Evolutionary conservation across 2,888 invertebrate species (phyloP).

Genomic region (Tinea trinotella): DNA sequence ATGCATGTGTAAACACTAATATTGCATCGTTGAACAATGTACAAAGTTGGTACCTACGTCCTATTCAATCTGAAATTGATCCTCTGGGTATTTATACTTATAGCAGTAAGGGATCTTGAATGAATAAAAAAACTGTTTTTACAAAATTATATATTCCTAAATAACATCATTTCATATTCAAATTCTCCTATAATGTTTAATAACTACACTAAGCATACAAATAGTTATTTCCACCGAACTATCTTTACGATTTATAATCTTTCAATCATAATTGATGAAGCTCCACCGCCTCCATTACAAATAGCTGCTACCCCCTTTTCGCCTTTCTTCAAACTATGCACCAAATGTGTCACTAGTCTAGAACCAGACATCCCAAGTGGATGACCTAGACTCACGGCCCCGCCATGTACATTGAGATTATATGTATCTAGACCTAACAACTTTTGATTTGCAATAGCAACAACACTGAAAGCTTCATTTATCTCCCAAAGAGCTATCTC

Average conservation of each 20-base stretch:
- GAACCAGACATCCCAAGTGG: conserved; percentile 99
- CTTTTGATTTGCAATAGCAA: conserved; percentile 93
- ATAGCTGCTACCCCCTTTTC: conserved; percentile 96
- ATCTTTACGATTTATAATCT: conserved; percentile 96
- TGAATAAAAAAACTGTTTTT: too few relatives aligned
- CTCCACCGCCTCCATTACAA: conserved; percentile 99
- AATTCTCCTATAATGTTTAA: too few relatives aligned
- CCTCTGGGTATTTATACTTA: too few relatives aligned
- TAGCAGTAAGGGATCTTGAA: too few relatives aligned
- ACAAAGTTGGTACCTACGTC: too few relatives aligned
- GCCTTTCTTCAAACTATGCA: conserved; percentile 91
- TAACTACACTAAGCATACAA: neutral
- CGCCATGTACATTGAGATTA: conserved; percentile 96
- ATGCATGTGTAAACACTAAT: too few relatives aligned
- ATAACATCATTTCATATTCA: too few relatives aligned
- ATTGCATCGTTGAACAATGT: too few relatives aligned
- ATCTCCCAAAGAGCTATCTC: conserved; percentile 97
- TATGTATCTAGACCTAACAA: conserved; percentile 87
- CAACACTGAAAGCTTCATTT: conserved; percentile 98
- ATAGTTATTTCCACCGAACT: neutral
- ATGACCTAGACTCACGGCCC: conserved; percentile 98
- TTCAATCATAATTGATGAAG: conserved; percentile 95
- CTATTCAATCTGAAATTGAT: too few relatives aligned
- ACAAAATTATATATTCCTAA: too few relatives aligned
- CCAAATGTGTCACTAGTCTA: conserved; percentile 91